These are phyloP conservation scores for Sinocyclocheilus grahami DNA, from an alignment of 2,113 vertebrate species.

Conservation along the genomic window DNA sequence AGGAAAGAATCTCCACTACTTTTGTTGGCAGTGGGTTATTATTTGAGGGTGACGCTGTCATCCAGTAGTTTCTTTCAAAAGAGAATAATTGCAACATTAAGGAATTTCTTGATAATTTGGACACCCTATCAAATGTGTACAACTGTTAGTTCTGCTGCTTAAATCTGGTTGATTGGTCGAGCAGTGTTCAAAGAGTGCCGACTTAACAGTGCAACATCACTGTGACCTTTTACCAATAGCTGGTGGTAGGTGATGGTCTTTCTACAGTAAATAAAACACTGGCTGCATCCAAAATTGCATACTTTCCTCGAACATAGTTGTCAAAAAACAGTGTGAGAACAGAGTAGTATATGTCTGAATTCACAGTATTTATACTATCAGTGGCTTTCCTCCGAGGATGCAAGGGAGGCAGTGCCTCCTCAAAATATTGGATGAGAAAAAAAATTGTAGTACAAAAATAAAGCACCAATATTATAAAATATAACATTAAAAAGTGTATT, in stretches of 20 bases:
- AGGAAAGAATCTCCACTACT: neutral
- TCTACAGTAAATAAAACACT: neutral
- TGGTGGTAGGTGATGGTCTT: neutral
- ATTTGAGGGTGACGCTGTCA: neutral
- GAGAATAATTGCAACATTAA: neutral
- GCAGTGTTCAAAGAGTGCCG: neutral
- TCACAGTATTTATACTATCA: too few relatives aligned
- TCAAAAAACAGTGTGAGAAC: too few relatives aligned
- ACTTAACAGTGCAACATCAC: neutral
- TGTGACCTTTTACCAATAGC: neutral
- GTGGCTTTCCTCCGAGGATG: too few relatives aligned
- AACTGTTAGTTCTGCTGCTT: neutral
- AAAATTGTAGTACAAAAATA: too few relatives aligned
- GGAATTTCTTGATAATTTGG: neutral
- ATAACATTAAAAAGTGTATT: too few relatives aligned
- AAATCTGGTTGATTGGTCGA: neutral
- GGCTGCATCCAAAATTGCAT: neutral
- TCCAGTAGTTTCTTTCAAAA: neutral
- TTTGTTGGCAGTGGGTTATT: neutral
- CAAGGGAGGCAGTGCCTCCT: too few relatives aligned
- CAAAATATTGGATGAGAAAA: too few relatives aligned
- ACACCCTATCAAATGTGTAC: neutral
- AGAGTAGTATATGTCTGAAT: too few relatives aligned
- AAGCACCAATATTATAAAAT: too few relatives aligned
- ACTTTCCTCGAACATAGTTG: too few relatives aligned